Base-by-base conservation (phyloP, 2,888 invertebrate genomes). In the Pseudanteris insignis region DNA sequence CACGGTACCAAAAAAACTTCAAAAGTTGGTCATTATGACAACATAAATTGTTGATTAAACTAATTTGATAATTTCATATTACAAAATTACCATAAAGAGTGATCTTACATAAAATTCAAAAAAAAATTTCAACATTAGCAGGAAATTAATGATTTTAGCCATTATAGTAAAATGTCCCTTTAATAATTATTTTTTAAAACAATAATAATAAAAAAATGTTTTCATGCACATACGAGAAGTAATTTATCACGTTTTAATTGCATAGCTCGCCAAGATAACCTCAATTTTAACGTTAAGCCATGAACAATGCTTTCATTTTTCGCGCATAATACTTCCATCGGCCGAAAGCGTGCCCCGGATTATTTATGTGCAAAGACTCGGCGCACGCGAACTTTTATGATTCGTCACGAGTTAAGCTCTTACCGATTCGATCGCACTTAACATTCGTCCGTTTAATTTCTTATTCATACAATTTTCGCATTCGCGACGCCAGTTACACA, bases 301-400 rank as follows among this genome's bases (percentile, higher is more conserved):
- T 43, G 28, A 43, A 48, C 57, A 43, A 58, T 38, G 50, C 28
- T 28, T 38, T 38, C 44, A 18, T 18, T 50, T 50, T 57, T 50
- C 33, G 21, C 18, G 24, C 14, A 34, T 40, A 33, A 21, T 28
- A 38, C 32, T 37, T 32, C 13, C 44, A 33, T 38, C 44, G 33
- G 44, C 9, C 25, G 12, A 14, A 34, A 46, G 40, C 44, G 29
- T 40, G 41, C 43, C 30, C 43, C 21, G 1, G 10, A 9, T 58
- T 50, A 58, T 46, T 51, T 40, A 51, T 46, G 28, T 36, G 18
- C 15, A 51, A 59, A 33, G 51, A 47, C 6, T n/a, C 14, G 7
- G 9, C 25, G 24, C 59, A 59, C 59, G 59, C 59, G 25, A 51
- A 46, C 51, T 41, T 51, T 59, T 51, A 46, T 38, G 40, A 46